Base-by-base conservation (phyloP, 2,888 invertebrate species). In the Hydriomena furcata region DNA sequence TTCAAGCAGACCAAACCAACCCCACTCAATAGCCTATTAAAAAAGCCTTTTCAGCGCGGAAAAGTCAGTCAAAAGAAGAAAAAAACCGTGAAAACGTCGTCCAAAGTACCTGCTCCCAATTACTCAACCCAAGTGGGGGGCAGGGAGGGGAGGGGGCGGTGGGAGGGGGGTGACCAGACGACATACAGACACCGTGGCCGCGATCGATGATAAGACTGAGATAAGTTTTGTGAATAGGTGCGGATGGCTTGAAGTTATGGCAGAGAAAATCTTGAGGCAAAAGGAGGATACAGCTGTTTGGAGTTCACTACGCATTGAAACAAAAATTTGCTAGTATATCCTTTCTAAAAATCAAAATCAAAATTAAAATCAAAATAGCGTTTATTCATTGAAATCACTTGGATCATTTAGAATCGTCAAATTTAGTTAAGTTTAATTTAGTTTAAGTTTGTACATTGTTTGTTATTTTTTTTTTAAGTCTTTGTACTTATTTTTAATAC, bases 101-200 rank as follows among this genome's bases (percentile, higher is more conserved):
- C 49, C 52, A 57, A 62, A 63, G 70, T 73, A 77, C 78, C 77
- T 76, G 79, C 75, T 72, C 77, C 80, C 82, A 82, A 84, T 84
- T 83, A 84, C 82, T 82, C 79, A 70, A 74, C 60, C 68, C 73
- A 70, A 68, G 58, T 60, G 65, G 71, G 68, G 59, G 65, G 58
- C 4, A 35, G 61, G 58, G 59, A 57, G 63, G 58, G 37, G 61
- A 58, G 60, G 61, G 41, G 54, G 60, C 63, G 58, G 37, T 60
- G 58, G 60, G 61, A 40, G 54, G 60, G 64, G 63, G 41, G 63
- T 53, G 51, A 55, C 57, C 56, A 55, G 65, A 58, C 63, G 74
- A 63, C 69, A 69, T 55, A 71, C 73, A 74, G 73, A 76, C 79
- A 76, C 76, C 68, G 76, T 66, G 63, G 68, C 66, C 66, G 64